A percentile compares a stretch with the other conserved stretches of the same genome.
Conservation (phyloP, 1,140 invertebrate genomes). For the Heliconius congener region DNA sequence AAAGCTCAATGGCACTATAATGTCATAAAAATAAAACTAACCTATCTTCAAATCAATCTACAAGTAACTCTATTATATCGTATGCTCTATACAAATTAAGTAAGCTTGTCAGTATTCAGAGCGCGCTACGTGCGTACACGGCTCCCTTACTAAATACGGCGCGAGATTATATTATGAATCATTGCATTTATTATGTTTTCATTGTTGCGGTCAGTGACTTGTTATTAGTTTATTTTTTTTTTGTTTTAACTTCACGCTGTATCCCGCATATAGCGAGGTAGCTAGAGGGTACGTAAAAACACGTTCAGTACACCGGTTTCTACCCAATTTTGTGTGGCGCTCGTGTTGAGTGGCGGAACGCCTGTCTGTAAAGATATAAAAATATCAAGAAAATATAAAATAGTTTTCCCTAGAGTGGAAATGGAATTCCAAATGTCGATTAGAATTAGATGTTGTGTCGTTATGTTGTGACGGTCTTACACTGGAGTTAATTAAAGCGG, state of each 20-base stretch:
- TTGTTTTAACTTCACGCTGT: background rate
- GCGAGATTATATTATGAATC: slow-evolving; percentile 35
- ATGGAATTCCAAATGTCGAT: too few species aligned
- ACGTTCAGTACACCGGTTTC: too few species aligned
- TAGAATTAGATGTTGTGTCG: too few species aligned
- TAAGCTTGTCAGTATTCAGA: slow-evolving; percentile 21
- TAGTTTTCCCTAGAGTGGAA: too few species aligned
- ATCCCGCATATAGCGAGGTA: too few species aligned
- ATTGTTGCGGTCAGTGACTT: slow-evolving; percentile 37
- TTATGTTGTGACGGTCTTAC: too few species aligned
- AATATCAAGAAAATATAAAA: too few species aligned
- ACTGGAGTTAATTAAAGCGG: too few species aligned
- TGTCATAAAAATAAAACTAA: background rate
- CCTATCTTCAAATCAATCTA: background rate
- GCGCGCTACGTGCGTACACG: slow-evolving; percentile 18
- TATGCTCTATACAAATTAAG: background rate
- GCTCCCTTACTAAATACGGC: slow-evolving; percentile 28
- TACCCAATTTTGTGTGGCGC: too few species aligned
- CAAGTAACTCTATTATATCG: background rate
- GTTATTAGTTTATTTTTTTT: slow-evolving; percentile 22
- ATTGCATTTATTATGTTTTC: slow-evolving; percentile 19
- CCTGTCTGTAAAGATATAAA: too few species aligned
- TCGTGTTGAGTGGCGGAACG: too few species aligned
- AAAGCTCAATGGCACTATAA: background rate
- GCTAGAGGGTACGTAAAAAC: too few species aligned